Base-by-base conservation (phyloP, 2,113 vertebrate genomes). In the Pterocles gutturalis region DNA sequence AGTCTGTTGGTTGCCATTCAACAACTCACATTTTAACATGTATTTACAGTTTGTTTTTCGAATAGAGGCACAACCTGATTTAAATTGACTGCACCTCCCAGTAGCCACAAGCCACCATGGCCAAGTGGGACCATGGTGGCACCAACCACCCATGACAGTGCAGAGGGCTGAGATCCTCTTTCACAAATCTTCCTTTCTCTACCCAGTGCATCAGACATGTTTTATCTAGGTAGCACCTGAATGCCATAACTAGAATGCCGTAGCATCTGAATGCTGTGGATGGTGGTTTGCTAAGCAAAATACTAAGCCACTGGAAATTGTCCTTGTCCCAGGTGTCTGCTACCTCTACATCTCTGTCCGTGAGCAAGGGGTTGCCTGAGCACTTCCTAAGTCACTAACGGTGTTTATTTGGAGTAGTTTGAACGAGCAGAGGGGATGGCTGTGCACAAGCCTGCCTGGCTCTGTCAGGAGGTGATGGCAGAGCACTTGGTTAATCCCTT, bases 41-140 rank as follows among this genome's bases (percentile, higher is more conserved):
- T 17, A 81, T 92, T 71, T 61, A 54, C 0, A 0, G 1, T 62
- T 66, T 2, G 2, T 7, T 54, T 71, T 90, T 20, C 1, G 9
- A 36, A 17, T 65, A 66, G 33, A 70, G 29, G 36, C 15, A 38
- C 11, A 58, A 34, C 8, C 38, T 61, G 22, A 45, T 58, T 70
- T 75, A 83, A 81, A 70, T 0, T 24, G 45, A 53, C 21, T 53
- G 33, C 11, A 31, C 12, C 2, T 26, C 33, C 26, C 33, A 16
- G 11, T 8, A 93, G 41, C 62, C 80, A 73, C 41, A 53, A 58
- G 36, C 46, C 19, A 53, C 29, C 15, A 19, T 11, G 41, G 33
- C 31, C 85, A 62, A 19, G 17, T 18, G 54, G 53, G 61, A 57
- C n/a, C 16, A 17, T 1, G 4, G 54, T 89, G 34, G 18, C 38